phyloP scores from a whole-genome alignment of 2,888 invertebrate genomes.

The Troides oblongomaculatus region DNA sequence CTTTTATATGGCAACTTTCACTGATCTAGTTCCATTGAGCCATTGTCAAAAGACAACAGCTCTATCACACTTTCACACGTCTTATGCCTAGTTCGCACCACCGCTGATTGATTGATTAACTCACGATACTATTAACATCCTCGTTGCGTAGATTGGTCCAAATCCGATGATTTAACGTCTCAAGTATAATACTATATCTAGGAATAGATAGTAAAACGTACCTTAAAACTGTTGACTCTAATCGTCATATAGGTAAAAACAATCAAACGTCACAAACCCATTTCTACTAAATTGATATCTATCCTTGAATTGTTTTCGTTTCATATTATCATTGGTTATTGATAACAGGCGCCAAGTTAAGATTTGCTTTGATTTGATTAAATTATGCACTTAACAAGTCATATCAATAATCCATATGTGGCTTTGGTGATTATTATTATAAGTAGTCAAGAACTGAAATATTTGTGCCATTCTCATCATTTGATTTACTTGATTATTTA shows the following conservation, averaged over 20 bases:
- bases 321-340: neutral
- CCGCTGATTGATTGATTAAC: conserved; percentile 16
- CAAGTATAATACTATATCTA: neutral
- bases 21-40: conserved; percentile 60
- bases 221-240: too few relatives aligned
- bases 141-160: neutral
- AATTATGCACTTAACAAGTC: neutral
- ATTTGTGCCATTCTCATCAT: neutral
- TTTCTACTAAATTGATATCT: too few relatives aligned
- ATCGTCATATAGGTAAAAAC: neutral
- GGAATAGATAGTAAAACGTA: too few relatives aligned
- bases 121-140: neutral
- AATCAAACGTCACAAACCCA: neutral
- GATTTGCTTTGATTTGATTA: conserved; percentile 17
- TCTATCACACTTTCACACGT: conserved; percentile 61
- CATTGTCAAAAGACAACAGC: conserved; percentile 66
- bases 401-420: conserved; percentile 6
- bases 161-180: neutral
- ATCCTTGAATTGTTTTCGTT: neutral
- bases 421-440: neutral
- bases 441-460: neutral
- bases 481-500: neutral
- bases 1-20: conserved; percentile 54
- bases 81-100: conserved; percentile 29
- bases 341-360: neutral